Evolutionary conservation across 2,888 invertebrate genomes (phyloP), one percentile per base, ranked within the genome.

Genomic region (Lampropteryx suffumata): DNA sequence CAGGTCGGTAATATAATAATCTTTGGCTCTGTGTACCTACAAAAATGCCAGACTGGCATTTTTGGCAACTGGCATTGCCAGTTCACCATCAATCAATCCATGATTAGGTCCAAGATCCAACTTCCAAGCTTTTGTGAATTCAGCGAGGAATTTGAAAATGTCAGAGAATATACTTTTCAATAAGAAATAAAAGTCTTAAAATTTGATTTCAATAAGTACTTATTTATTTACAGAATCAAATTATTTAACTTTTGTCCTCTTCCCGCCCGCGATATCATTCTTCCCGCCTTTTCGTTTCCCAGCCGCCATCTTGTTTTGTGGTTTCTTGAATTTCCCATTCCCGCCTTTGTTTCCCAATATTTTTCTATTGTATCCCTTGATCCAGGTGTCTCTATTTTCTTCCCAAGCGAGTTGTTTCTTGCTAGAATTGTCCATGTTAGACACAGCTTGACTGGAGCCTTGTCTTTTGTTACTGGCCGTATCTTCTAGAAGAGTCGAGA

Each of bases 401-500:
- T 97, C 97, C 97, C 97, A 97, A 32, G 94, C 93, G 12, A 97
- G 70, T 82, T 97, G 96, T 71, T 96, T 96, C 4, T 82, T 83
- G 64, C 95, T 94, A 0, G 97, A 92, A 68, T 96, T 96, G 71
- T 97, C 97, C 47, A 92, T 92, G 68, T 95, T 95, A 2, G 93
- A 92, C 7, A 95, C 87, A 0, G 93, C 93, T 76, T 93, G 92
- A 36, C 94, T 93, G 11, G 95, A 94, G 0, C 90, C 91, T 55
- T 91, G 90, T 14, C 91, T 91, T 66, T 93, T 93, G 2, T 93
- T 91, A 36, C 92, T 91, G 0, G 95, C 95, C 37, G 95, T 95
- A 52, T 97, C 96, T 80, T 98, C 98, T 43, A 98, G 84, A 63
- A 98, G 90, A 34, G 95, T 94, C 0, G 97, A 94, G 87, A 98